Evolutionary conservation across 1,140 invertebrate species (phyloP), one percentile per base, ranked within the genome.

Genomic region (Heliothis subflexa): DNA sequence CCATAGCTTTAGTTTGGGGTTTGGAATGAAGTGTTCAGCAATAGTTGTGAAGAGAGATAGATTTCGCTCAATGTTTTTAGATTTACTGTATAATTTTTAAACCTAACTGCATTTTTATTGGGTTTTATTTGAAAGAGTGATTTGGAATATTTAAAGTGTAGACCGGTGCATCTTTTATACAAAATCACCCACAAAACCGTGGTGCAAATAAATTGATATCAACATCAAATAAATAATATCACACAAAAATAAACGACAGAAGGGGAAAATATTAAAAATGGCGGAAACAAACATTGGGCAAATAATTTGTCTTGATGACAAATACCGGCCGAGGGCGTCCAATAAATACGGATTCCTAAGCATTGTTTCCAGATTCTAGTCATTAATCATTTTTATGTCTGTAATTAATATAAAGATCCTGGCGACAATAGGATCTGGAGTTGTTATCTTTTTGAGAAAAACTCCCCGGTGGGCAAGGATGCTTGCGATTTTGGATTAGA

Each of bases 301-400:
- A 66, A 93, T 72, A 82, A 82, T 93, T 90, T 93, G 85, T 93
- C 89, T 87, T 84, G 55, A 84, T 91, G 92, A 94, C 91, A 92
- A 94, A 94, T 91, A 88, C 81, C 78, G 78, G 81, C 3, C 59
- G 59, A 72, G 68, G 66, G 81, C 85, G 85, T 87, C 89, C 88
- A 92, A 92, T 91, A 93, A 93, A 92, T 93, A 90, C 85, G 85
- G 83, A 84, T 89, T 91, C 85, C 86, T 84, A 80, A 78, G 83
- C 88, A 93, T 93, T 93, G 91, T 93, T 92, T 90, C 89, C 87
- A 87, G 86, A 93, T 90, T 86, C 83, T 81, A 66, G 75, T 80
- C 90, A 90, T 93, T 93, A 91, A 93, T 93, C 90, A 93, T 92
- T 92, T 93, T 93, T 93, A 93, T 93, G 86, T 85, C 86, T 80